Base-by-base conservation (phyloP, 1,140 invertebrate species). In the Drosophila dunni region DNA sequence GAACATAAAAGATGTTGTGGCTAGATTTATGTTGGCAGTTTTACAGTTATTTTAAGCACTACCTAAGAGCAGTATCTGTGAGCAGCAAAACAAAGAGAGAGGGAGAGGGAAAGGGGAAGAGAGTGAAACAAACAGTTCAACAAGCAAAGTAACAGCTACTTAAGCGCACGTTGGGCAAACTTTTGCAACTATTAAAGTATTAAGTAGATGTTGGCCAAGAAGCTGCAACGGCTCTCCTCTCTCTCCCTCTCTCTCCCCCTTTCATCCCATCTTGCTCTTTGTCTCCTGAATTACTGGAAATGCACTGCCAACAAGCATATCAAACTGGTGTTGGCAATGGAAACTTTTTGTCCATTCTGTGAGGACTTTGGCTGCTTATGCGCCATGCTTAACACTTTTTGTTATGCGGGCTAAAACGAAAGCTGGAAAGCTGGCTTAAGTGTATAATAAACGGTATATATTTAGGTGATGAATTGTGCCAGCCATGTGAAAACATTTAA, bases 161-260 rank as follows among this genome's bases (percentile, higher is more conserved):
- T 91, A 91, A 88, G 86, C 67, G 62, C 56, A 66, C 42, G 67
- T 73, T 56, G 80, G 66, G 63, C 45, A 78, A 89, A 89, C 81
- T 89, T 91, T 91, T 88, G 78, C 80, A 91, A 91, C 88, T 90
- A 90, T 90, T 90, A 91, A 90, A 91, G 88, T 90, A 85, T 90
- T 90, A 90, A 90, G 88, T 91, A 80, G 70, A 86, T 83, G 82
- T 81, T 68, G 76, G 81, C 72, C 67, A 78, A 71, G 72, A 78
- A 65, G 80, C 62, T 64, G 75, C 48, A 15, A 10, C 45, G 53
- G 61, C 53, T 29, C 15, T 24, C 50, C 15, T 24, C 33, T 36
- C 33, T 24, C n/a, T 45, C 20, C 3, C 33, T 50, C 15, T 20
- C 8, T 17, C 4, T 9, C 9, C 0, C 33, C 4, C 51, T 38